Evolutionary conservation across 1,140 invertebrate species (phyloP).

Genomic region (Drosophila prosaltans): DNA sequence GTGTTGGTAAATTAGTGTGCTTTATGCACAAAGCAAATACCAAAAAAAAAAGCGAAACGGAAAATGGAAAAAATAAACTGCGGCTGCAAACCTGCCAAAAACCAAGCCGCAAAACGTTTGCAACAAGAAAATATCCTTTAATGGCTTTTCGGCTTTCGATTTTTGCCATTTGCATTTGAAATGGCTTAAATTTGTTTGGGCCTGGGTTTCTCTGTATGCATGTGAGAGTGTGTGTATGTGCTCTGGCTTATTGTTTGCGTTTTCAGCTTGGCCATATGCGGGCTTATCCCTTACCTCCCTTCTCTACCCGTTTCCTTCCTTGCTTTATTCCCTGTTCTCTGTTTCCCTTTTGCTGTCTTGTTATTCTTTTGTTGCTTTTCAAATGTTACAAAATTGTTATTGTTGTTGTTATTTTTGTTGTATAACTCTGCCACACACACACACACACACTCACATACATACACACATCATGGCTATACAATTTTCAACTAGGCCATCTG

Average conservation of each 20-base stretch:
- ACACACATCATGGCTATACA: constrained; percentile 36
- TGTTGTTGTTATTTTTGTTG: constrained; percentile 36
- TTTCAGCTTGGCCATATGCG: constrained; percentile 10
- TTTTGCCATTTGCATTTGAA: constrained; percentile 21
- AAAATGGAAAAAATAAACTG: constrained; percentile 15
- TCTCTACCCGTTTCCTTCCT: neutral
- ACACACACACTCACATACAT: constrained; percentile 25
- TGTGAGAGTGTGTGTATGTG: constrained; percentile 26
- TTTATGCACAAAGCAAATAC: constrained; percentile 55
- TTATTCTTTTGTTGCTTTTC: neutral
- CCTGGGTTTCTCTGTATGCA: constrained; percentile 19
- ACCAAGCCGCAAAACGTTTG: constrained; percentile 34
- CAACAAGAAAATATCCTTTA: constrained; percentile 69
- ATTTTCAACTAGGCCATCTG: constrained; percentile 70
- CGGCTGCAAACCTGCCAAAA: constrained; percentile 27
- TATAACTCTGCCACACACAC: constrained; percentile 43
- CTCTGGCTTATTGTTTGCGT: constrained; percentile 2
- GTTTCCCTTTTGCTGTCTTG: neutral
- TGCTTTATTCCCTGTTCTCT: neutral
- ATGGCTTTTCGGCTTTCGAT: constrained; percentile 54
- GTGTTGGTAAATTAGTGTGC: constrained; percentile 30
- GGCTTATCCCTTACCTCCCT: neutral
- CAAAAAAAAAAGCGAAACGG: constrained; percentile 30
- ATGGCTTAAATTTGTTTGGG: neutral
- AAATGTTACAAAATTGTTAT: constrained; percentile 30